Evolutionary conservation across 2,113 vertebrate species (phyloP).

Genomic region (Vanacampus margaritifer): DNA sequence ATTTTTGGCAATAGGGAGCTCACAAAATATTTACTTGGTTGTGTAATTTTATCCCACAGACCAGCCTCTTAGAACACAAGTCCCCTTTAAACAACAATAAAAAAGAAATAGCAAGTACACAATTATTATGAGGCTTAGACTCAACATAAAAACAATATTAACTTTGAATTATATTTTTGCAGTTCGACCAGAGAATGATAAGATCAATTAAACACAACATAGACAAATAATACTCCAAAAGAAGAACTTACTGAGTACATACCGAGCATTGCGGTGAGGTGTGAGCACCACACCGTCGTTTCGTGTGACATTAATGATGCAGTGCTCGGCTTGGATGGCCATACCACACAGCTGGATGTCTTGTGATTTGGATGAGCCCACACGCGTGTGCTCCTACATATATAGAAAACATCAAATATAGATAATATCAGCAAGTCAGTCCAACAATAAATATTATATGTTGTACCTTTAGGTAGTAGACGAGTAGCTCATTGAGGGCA

Average conservation of each 20-base stretch:
- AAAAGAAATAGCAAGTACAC: too few species aligned
- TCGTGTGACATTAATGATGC: constrained; percentile 86
- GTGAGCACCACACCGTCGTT: constrained; percentile 81
- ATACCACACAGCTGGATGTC: constrained; percentile 97
- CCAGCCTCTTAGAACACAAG: too few species aligned
- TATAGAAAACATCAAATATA: neutral
- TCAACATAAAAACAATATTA: too few species aligned
- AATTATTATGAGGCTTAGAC: too few species aligned
- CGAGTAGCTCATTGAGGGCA: constrained; percentile 93
- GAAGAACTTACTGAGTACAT: neutral
- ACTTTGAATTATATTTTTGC: too few species aligned
- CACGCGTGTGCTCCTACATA: constrained; percentile 61
- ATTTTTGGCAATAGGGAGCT: too few species aligned
- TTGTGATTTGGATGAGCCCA: constrained; percentile 82
- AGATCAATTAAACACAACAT: too few species aligned
- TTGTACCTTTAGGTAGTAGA: constrained; percentile 81
- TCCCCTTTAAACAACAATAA: too few species aligned
- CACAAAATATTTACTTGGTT: too few species aligned
- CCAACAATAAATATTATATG: neutral
- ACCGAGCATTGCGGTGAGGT: constrained; percentile 80
- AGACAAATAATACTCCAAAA: neutral
- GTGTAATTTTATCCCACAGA: too few species aligned
- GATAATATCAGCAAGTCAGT: neutral
- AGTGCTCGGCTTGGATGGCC: constrained; percentile 94
- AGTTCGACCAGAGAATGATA: too few species aligned